Evolutionary conservation across 2,888 invertebrate genomes (phyloP).

Genomic region (Omphaloscelis lunosa): DNA sequence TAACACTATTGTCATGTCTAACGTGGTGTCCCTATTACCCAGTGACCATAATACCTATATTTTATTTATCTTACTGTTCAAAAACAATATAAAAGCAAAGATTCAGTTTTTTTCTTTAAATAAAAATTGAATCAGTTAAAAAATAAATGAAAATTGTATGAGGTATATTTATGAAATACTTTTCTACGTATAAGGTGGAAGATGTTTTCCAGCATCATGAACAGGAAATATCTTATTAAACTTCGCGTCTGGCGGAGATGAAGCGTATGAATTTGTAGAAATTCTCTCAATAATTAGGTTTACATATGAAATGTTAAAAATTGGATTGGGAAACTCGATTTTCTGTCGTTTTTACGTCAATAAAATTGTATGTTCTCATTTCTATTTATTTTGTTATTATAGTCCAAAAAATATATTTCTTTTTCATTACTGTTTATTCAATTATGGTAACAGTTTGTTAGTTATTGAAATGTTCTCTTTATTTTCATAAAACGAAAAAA

Average conservation of each 20-base stretch:
- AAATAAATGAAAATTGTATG: slow-evolving; percentile 10
- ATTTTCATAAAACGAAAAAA: not conserved
- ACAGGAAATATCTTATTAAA: slow-evolving; percentile 75
- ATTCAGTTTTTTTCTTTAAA: not conserved
- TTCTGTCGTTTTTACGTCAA: slow-evolving; percentile 23
- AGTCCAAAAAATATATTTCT: not conserved
- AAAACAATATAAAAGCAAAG: not conserved
- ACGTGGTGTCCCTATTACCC: not conserved
- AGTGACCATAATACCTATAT: not conserved
- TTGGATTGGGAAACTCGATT: slow-evolving; percentile 41
- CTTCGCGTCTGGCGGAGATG: slow-evolving; percentile 67
- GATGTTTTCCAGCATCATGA: slow-evolving; percentile 65
- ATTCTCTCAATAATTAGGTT: slow-evolving; percentile 68
- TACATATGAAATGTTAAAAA: slow-evolving; percentile 61
- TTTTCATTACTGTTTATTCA: not conserved
- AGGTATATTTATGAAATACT: slow-evolving; percentile 63
- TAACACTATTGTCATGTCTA: not conserved
- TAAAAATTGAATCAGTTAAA: not conserved
- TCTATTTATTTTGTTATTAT: not conserved
- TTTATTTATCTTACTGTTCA: not conserved
- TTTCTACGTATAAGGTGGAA: slow-evolving; percentile 48
- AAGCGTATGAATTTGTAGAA: slow-evolving; percentile 65
- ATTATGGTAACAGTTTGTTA: not conserved
- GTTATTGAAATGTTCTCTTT: not conserved
- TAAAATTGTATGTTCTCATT: slow-evolving; percentile 15